Conservation (phyloP, 2,113 vertebrate genomes). For the Channa maculata region DNA sequence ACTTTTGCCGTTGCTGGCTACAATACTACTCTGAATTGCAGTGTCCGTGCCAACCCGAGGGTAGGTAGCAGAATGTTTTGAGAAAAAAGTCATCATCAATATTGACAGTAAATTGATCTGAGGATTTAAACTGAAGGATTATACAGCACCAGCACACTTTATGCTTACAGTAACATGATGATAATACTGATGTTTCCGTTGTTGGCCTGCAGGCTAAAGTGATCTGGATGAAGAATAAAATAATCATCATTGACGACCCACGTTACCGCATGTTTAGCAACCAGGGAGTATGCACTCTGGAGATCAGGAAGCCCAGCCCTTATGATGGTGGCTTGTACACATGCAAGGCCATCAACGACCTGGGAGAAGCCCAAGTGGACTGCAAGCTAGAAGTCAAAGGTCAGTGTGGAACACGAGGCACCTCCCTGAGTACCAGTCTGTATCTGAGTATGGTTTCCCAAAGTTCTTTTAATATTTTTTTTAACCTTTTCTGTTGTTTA, state of each 20-base stretch:
- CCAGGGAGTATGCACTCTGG: constrained; percentile 96
- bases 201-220: constrained; percentile 89
- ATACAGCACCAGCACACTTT: too few relatives aligned
- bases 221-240: constrained; percentile 98
- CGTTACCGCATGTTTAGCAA: constrained; percentile 97
- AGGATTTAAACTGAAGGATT: neutral
- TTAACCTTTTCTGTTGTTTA: neutral
- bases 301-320: constrained; percentile 97
- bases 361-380: constrained; percentile 93
- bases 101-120: neutral
- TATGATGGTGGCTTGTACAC: constrained; percentile 94
- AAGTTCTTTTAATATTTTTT: constrained; percentile 12
- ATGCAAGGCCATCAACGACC: constrained; percentile 92
- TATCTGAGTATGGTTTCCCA: constrained; percentile 49
- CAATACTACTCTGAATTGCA: constrained; percentile 95
- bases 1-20: constrained; percentile 93
- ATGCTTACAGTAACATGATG: neutral
- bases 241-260: constrained; percentile 91
- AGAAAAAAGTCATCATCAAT: neutral
- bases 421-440: neutral
- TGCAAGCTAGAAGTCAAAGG: constrained; percentile 99
- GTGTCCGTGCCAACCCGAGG: constrained; percentile 95
- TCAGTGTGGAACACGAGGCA: constrained; percentile 73
- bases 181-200: neutral
- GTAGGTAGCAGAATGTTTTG: constrained; percentile 75